Evolutionary conservation across 2,888 invertebrate species (phyloP), one percentile per base, ranked within the genome.

Genomic region (Rapana venosa): DNA sequence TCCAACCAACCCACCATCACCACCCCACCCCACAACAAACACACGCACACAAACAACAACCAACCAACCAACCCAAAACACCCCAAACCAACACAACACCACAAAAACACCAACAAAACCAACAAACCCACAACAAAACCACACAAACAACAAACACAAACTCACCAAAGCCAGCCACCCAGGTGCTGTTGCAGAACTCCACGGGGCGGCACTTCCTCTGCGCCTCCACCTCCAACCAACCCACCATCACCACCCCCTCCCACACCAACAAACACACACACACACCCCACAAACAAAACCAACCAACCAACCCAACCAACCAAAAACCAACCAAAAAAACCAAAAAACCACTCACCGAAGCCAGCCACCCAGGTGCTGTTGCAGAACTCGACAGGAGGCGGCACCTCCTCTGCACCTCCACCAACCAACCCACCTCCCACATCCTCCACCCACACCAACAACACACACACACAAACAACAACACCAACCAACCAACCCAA

Each of bases 181-280:
- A 92, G 6, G 92, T 91, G n/a, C 85, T 91, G 90, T 92, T 92
- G 87, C 92, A 92, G 86, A 87, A 92, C 77, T 91, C 85, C 20
- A 91, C 91, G 70, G 58, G 87, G 35, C 85, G 86, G 81, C 92
- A 92, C 83, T 90, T 90, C 6, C 90, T 91, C 8, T 15, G 15
- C 58, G 15, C 58, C 8, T 15, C 8, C 15, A 58, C 58, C 8
- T 86, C 87, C 85, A 58, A 58, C 58, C 8, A 8, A 58, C 58
- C 58, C 58, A 58, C 58, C 8, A 8, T 15, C 58, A 8, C 8
- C 58, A 58, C 8, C 58, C 58, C 58, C 58, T 15, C 15, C 58
- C 58, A 8, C 22, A n/a, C n/a, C n/a, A 22, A 74, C 22, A 11
- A 2, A 74, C 26, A 74, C 26, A 1, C n/a, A 4, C 30, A 2